Base-by-base conservation (phyloP, 92 coral and sea anemone genomes). In the Parazoanthus swiftii region DNA sequence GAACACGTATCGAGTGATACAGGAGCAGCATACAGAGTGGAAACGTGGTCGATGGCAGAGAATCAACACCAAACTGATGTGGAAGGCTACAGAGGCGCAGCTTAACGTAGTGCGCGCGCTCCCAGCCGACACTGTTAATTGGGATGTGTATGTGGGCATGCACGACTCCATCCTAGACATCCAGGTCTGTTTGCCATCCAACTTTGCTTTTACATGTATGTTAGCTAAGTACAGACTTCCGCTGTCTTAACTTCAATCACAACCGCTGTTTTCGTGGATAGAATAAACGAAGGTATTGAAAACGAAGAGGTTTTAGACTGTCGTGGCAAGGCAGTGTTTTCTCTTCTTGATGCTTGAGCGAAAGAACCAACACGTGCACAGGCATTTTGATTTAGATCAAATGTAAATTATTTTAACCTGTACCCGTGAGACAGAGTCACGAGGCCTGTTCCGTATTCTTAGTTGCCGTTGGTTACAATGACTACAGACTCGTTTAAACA, bases 1-100 rank as follows among this genome's bases (percentile, higher is more conserved):
- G 99, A 92, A 90, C 77, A 93, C 95, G 15, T 91, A 91, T 89
- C 95, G 96, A 79, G 92, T 95, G 36, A 93, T 97, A 37, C 99
- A 93, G 86, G 99, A 95, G 72, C 99, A 97, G 54, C 99, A 97
- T 74, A 93, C 94, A 2, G 98, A 94, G 89, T 97, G 99, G 98
- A 93, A 94, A 70, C 98, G 99, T 5, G 98, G 98, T 46, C 93
- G 99, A 38, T 97, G 99, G 99, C 98, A 95, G 92, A 94, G 96
- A 84, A 93, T 97, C 67, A 95, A 97, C 94, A 95, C 99, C 70
- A 92, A 93, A 75, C 95, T 95, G 25, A 95, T 97, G 96, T 93
- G 93, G 88, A 92, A 97, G 81, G 95, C 94, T 11, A 94, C 98
- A 59, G 99, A 97, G 78, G 96, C 94, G 1, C 98, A 97, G 90